Base-by-base conservation (phyloP, 1,140 invertebrate species). In the Zaprionus kolodkinae region DNA sequence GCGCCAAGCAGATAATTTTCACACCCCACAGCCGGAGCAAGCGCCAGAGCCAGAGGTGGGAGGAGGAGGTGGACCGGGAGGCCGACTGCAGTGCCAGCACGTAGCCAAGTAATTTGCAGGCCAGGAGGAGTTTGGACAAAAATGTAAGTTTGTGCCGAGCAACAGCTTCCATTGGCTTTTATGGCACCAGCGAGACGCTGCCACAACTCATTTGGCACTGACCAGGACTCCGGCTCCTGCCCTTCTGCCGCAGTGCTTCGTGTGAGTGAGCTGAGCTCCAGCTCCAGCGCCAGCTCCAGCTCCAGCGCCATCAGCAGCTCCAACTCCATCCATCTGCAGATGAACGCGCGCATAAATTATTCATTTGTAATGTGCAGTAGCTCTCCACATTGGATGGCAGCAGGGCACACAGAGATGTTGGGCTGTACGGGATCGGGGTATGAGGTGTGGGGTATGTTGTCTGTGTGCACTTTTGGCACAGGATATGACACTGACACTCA, bases 401-500 rank as follows among this genome's bases (percentile, higher is more conserved):
- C 12, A 9, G 12, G 30, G 13, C 21, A n/a, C 11, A 15, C 11
- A 6, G n/a, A 27, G 17, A 9, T 4, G 17, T 1, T 25, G n/a
- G 27, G 59, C 17, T 7, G 21, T 1, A 21, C 21, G 21, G 21
- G 54, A 33, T n/a, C 48, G 36, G 36, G 6, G 10, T 21, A 35
- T 17, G 40, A 21, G 48, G 40, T 13, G 12, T 40, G 9, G 55
- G 59, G 62, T 76, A 40, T 48, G 50, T 50, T 63, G 64, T 73
- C 74, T 79, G 79, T 73, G 74, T 88, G 84, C 85, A 88, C 84
- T 87, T 87, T 87, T 88, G 84, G 84, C 85, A 87, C 84, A 87
- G 84, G 84, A 87, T 87, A 87, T 87, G 84, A 88, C 85, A 87
- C 84, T 87, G 84, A 87, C 84, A 88, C 84, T 88, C 84, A 86